Evolutionary conservation across 2,888 invertebrate species (phyloP).

Genomic region (Marronus borbonicus): DNA sequence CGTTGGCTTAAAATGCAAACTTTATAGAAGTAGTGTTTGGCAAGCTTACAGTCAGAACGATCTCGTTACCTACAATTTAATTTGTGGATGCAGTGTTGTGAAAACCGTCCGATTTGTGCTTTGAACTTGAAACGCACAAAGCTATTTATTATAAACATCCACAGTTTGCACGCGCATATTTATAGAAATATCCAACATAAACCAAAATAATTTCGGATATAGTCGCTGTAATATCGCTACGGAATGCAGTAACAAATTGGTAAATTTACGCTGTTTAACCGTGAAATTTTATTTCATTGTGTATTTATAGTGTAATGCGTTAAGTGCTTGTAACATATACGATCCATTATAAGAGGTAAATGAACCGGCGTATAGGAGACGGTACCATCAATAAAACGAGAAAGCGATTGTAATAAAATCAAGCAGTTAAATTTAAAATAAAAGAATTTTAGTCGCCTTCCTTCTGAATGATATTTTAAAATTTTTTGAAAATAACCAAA

Average conservation of each 20-base stretch:
- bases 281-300: conserved; percentile 27
- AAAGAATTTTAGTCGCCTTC: neutral
- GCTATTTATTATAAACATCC: neutral
- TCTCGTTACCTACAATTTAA: neutral
- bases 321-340: conserved; percentile 31
- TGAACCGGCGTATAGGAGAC: conserved; percentile 1
- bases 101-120: neutral
- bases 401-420: conserved; percentile 13
- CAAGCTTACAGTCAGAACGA: neutral
- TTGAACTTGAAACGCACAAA: conserved; percentile 19
- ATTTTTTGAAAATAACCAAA: neutral
- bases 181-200: conserved; percentile 7
- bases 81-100: neutral
- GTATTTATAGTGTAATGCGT: conserved; percentile 28
- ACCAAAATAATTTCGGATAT: conserved; percentile 24
- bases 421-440: neutral
- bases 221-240: conserved; percentile 7
- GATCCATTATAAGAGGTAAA: conserved; percentile 31
- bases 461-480: neutral
- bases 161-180: neutral
- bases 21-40: neutral
- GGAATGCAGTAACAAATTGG: conserved; percentile 11
- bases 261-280: conserved; percentile 26
- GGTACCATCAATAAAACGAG: conserved; percentile 17
- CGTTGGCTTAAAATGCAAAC: neutral